A percentile compares a stretch with the other conserved stretches of the same genome.
These are phyloP conservation scores for Petrocephalus sullivani DNA, from an alignment of 2,797 vertebrate species.

Conservation along the genomic window DNA sequence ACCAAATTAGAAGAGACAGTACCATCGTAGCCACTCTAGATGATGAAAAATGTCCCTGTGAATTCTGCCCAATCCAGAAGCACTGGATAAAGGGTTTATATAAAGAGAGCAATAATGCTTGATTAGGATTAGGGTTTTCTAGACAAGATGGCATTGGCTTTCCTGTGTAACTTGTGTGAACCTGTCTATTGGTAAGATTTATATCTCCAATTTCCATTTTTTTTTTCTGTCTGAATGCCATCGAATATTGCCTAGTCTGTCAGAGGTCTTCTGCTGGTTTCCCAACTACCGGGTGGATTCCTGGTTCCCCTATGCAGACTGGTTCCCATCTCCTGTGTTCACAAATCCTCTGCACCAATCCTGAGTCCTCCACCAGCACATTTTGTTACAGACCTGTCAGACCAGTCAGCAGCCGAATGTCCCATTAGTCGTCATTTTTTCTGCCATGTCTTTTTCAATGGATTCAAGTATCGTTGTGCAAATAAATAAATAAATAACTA, in stretches of 20 bases:
- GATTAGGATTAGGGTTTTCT: background rate
- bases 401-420: background rate
- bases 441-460: background rate
- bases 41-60: background rate
- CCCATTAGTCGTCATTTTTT: background rate
- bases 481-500: background rate
- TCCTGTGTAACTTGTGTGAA: background rate
- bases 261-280: background rate
- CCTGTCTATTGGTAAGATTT: background rate
- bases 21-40: background rate
- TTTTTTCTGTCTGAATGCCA: background rate
- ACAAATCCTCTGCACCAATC: background rate
- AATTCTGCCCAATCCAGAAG: background rate
- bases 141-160: background rate
- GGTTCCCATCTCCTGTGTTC: background rate
- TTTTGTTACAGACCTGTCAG: background rate
- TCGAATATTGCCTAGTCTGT: background rate
- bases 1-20: background rate
- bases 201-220: background rate
- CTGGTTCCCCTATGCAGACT: background rate
- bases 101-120: background rate
- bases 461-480: background rate
- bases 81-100: background rate
- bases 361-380: background rate
- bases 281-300: background rate